Base-by-base conservation (phyloP, 2,888 invertebrate species). In the Neoaliturus tenellus region DNA sequence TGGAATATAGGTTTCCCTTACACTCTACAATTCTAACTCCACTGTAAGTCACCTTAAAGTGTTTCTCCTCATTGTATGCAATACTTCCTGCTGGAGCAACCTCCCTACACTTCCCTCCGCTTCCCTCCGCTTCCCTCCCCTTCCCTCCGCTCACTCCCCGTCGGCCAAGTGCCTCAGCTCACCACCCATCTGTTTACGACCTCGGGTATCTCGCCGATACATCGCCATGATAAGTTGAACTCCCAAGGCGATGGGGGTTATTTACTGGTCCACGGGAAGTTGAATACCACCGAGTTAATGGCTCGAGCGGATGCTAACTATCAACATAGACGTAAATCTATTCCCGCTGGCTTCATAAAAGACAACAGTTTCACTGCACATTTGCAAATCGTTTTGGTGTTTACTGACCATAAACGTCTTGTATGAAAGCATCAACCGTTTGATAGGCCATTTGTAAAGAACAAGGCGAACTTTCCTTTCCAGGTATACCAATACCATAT, bases 351-450 rank as follows among this genome's bases (percentile, higher is more conserved):
- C n/a, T 62, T 62, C 62, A 62, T 62, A 31, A 62, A 62, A 62
- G 28, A 62, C 62, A 51, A 62, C 28, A 62, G 31, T 28, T 62
- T 62, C 28, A 62, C 62, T 31, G 62, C 62, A 62, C 62, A 23
- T 28, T 31, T 14, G 62, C 62, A 62, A 62, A 31, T 62, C 1
- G 8, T 62, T 62, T 62, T 14, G 62, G 28, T 28, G 31, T 62
- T 62, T 62, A 62, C 62, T 14, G 17, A 28, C 62, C 31, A 62
- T 62, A 62, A 62, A 62, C 31, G 28, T 62, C 1, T 25, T 17
- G 20, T 14, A 28, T 28, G n/a, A 1, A 31, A 62, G 31, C 62
- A 25, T 23, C 5, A 20, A 58, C 12, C 12, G 12, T 8, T 8
- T 39, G 39, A 39, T 12, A 8, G 12, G 39, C 39, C 12, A 39